A percentile compares a stretch with the other conserved stretches of the same genome.
These are phyloP conservation scores for Microplitis mediator DNA, from an alignment of 1,140 invertebrate genomes.

Conservation along the genomic window DNA sequence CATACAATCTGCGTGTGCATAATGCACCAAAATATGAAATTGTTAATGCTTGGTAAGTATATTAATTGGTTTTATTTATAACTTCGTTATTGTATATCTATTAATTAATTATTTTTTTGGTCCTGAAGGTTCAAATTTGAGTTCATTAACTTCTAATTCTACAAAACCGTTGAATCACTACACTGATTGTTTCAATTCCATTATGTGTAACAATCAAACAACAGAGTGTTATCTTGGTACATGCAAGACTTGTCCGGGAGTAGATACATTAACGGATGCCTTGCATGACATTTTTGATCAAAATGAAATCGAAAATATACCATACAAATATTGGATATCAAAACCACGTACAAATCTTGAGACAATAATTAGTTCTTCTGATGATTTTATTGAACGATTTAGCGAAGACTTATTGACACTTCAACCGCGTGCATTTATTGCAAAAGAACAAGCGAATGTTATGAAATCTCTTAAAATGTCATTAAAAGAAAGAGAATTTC, in stretches of 20 bases:
- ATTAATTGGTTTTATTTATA: neutral
- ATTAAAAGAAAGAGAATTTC: conserved; percentile 26
- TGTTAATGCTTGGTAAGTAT: conserved; percentile 31
- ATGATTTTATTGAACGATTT: conserved; percentile 28
- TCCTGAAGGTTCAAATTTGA: conserved; percentile 9
- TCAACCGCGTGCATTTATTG: conserved; percentile 32
- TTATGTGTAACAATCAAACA: conserved; percentile 8
- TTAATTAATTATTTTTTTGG: neutral
- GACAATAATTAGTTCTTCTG: neutral
- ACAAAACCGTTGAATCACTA: conserved; percentile 9
- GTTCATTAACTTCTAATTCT: neutral
- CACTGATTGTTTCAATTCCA: conserved; percentile 15
- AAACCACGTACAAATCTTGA: conserved; percentile 16
- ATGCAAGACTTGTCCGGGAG: conserved; percentile 22
- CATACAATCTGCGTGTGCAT: conserved; percentile 38
- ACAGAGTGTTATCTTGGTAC: conserved; percentile 15
- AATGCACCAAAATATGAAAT: conserved; percentile 38
- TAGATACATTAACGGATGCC: neutral
- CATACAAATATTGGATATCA: conserved; percentile 20
- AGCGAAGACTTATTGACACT: conserved; percentile 16
- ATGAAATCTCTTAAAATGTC: conserved; percentile 27
- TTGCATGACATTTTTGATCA: conserved; percentile 8
- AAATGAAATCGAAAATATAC: conserved; percentile 14
- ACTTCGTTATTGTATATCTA: neutral
- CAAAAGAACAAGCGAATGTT: conserved; percentile 32